These are phyloP conservation scores for Spongilla lacustris DNA, from an alignment of 37 sponge, comb jelly and placozoan genomes.

Conservation along the genomic window DNA sequence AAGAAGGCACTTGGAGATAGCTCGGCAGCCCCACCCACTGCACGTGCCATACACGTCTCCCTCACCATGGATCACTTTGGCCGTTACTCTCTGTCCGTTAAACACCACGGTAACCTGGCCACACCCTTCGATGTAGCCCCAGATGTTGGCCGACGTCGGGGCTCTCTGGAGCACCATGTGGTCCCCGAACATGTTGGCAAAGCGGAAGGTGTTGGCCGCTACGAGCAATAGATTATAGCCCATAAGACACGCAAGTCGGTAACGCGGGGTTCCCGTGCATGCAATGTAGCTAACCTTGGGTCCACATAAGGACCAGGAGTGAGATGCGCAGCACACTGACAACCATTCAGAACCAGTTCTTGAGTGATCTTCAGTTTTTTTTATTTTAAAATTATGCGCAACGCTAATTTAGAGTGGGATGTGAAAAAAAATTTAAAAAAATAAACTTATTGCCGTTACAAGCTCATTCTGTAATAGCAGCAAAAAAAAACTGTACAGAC, in stretches of 20 bases:
- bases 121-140: conserved; percentile 45
- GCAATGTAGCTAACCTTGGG: neutral
- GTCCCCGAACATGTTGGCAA: conserved; percentile 52
- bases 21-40: neutral
- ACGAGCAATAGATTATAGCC: neutral
- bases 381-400: too few species aligned
- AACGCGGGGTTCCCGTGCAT: neutral
- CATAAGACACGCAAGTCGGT: too few species aligned
- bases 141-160: conserved; percentile 33
- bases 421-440: too few species aligned
- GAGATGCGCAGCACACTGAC: neutral
- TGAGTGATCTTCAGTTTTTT: too few species aligned
- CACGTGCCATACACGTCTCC: neutral
- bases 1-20: neutral
- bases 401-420: too few species aligned
- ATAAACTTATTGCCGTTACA: too few species aligned
- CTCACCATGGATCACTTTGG: conserved; percentile 31
- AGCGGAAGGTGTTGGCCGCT: conserved; percentile 11
- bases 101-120: conserved; percentile 24
- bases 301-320: neutral
- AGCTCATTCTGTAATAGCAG: neutral
- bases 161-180: conserved; percentile 69
- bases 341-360: too few species aligned
- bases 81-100: neutral
- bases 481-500: too few species aligned